phyloP scores from a whole-genome alignment of 2,113 vertebrate genomes.

The Ammospiza caudacuta region DNA sequence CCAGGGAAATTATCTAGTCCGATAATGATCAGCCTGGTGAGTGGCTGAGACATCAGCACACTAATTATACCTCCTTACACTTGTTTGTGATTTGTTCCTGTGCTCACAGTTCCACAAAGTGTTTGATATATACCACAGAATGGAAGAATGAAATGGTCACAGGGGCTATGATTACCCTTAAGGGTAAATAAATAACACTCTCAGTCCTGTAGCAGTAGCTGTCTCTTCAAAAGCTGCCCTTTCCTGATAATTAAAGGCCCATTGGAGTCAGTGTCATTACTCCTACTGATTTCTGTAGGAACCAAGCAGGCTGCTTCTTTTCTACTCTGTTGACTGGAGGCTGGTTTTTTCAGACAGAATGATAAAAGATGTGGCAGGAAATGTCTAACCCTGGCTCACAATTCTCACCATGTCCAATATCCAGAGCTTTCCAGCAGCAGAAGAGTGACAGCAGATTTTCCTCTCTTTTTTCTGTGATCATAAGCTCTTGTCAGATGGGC shows the following conservation, averaged over 20 bases:
- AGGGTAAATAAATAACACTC: slow-evolving; percentile 62
- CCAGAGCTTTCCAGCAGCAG: background rate
- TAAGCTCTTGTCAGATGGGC: background rate
- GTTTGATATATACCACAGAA: background rate
- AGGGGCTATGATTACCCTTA: slow-evolving; percentile 38
- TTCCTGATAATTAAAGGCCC: slow-evolving; percentile 2
- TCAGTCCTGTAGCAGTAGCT: slow-evolving; percentile 42
- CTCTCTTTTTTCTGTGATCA: background rate
- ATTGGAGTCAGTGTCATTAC: background rate
- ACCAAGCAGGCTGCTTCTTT: background rate
- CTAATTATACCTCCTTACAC: background rate
- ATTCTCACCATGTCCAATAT: background rate
- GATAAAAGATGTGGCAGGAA: background rate
- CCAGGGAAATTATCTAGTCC: background rate
- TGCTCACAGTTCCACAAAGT: background rate
- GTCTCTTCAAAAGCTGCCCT: slow-evolving; percentile 18
- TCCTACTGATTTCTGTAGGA: background rate
- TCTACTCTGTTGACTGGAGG: background rate
- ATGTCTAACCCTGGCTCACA: background rate
- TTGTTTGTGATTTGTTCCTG: slow-evolving; percentile 23
- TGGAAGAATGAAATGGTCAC: background rate
- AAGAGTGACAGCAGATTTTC: background rate
- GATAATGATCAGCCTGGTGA: background rate
- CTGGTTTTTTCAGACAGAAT: background rate
- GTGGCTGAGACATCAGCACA: background rate